Evolutionary conservation across 1,140 invertebrate species (phyloP), one percentile per base, ranked within the genome.

Genomic region (Aphidius gifuensis): DNA sequence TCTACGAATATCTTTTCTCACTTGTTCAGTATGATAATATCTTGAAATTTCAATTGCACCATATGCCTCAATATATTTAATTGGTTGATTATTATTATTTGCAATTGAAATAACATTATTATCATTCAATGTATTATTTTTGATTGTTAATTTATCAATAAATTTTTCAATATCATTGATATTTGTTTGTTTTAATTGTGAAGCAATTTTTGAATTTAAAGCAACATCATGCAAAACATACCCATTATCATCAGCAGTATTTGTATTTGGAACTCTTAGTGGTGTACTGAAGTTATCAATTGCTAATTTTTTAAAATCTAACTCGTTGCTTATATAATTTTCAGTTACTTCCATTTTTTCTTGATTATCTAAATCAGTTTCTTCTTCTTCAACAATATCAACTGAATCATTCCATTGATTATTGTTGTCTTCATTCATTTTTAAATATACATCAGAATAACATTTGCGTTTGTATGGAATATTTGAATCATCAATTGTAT

Each of bases 61-160:
- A 53, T 55, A 51, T 5, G 55, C 55, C 42, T 58, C 61, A 21
- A 62, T 9, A 40, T 58, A 62, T 44, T 62, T 62, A 1, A 62
- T 43, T 2, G 42, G 32, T 11, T 56, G 51, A 5, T 44, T 39
- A 5, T 43, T 46, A 44, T n/a, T 23, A 43, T 47, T 32, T 32
- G 23, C 23, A 32, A 32, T 32, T 32, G 23, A 32, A 32, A 32
- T 32, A 32, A 32, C 4, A 32, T 32, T 32, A 32, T 32, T 32
- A 32, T 32, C 23, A 32, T 32, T 4, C 6, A 45, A 5, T 38
- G 55, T 42, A 5, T 43, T 23, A 46, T 58, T 45, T 32, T 8
- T 48, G 5, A 23, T 8, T 21, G 42, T 58, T n/a, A 40, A 42
- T n/a, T 58, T 46, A 4, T 38, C 53, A 40, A 55, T 55, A 16